Conservation (phyloP, 2,797 vertebrate genomes). For the Sandelia bainsii region DNA sequence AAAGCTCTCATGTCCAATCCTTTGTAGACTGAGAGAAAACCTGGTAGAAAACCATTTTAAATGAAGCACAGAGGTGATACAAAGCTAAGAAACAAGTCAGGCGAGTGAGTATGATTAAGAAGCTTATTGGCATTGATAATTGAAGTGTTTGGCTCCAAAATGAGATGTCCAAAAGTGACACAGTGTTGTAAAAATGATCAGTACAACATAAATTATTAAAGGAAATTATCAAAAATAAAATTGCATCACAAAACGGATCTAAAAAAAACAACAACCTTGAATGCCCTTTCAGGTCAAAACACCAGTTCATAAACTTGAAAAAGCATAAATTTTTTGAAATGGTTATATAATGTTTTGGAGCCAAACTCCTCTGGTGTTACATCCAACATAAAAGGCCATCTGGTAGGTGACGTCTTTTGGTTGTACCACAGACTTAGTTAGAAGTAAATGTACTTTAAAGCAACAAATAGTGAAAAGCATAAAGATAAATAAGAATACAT, state of each 20-base stretch:
- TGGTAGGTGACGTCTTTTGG: slow-evolving; percentile 70
- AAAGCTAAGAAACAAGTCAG: slow-evolving; percentile 66
- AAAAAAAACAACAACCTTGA: not conserved
- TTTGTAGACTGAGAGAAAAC: slow-evolving; percentile 31
- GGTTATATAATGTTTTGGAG: slow-evolving; percentile 48
- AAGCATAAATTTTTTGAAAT: not conserved
- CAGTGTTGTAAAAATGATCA: slow-evolving; percentile 27
- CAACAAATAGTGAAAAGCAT: slow-evolving; percentile 53
- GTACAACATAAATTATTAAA: slow-evolving; percentile 19
- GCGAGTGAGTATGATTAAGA: slow-evolving; percentile 50
- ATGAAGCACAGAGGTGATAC: slow-evolving; percentile 77
- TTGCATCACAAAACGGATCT: slow-evolving; percentile 45
- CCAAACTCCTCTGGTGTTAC: slow-evolving; percentile 61
- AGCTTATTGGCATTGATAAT: slow-evolving; percentile 51
- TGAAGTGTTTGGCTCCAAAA: slow-evolving; percentile 66
- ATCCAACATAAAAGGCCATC: slow-evolving; percentile 74
- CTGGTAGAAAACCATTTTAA: slow-evolving; percentile 29
- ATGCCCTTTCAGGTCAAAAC: slow-evolving; percentile 31
- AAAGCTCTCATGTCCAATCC: slow-evolving; percentile 36
- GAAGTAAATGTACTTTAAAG: slow-evolving; percentile 58
- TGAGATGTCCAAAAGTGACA: slow-evolving; percentile 32
- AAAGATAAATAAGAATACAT: slow-evolving; percentile 57
- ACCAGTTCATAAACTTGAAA: slow-evolving; percentile 37
- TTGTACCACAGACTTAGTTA: slow-evolving; percentile 70
- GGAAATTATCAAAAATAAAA: slow-evolving; percentile 30